phyloP scores from a whole-genome alignment of 2,113 vertebrate genomes.

The Indicator indicator region DNA sequence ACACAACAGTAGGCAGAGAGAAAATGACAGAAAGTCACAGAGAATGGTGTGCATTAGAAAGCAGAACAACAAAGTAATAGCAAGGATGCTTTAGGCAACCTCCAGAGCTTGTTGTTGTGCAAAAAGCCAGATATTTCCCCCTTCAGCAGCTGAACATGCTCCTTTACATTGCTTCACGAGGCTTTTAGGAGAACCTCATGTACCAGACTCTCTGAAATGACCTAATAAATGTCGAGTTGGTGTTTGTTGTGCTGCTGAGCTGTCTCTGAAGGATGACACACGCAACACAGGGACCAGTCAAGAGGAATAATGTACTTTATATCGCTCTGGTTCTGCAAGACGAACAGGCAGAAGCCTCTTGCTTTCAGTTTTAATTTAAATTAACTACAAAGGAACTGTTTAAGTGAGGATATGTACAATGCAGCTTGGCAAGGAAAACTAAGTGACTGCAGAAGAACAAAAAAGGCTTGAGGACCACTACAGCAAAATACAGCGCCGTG shows the following conservation, averaged over 20 bases:
- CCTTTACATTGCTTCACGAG: not conserved
- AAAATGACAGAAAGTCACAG: not conserved
- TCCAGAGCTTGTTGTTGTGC: not conserved
- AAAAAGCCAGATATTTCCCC: not conserved
- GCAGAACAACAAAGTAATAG: not conserved
- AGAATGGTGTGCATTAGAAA: not conserved
- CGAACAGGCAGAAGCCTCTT: not conserved
- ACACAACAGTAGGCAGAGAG: not conserved
- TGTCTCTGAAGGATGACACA: not conserved
- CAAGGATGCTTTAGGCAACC: not conserved
- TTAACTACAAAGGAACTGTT: not conserved
- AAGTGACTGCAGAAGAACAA: not conserved
- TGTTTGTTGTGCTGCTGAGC: not conserved
- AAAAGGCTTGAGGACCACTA: not conserved
- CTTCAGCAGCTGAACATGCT: not conserved
- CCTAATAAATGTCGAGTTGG: not conserved
- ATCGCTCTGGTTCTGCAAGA: not conserved
- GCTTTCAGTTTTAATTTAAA: constrained; percentile 30
- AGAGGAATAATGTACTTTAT: not conserved
- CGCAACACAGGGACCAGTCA: not conserved
- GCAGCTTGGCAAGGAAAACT: not conserved
- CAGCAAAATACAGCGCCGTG: not conserved
- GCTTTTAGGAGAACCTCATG: not conserved
- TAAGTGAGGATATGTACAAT: not conserved
- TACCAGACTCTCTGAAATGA: not conserved